Evolutionary conservation across 2,797 vertebrate species (phyloP).

Genomic region (Serranus cabrilla): DNA sequence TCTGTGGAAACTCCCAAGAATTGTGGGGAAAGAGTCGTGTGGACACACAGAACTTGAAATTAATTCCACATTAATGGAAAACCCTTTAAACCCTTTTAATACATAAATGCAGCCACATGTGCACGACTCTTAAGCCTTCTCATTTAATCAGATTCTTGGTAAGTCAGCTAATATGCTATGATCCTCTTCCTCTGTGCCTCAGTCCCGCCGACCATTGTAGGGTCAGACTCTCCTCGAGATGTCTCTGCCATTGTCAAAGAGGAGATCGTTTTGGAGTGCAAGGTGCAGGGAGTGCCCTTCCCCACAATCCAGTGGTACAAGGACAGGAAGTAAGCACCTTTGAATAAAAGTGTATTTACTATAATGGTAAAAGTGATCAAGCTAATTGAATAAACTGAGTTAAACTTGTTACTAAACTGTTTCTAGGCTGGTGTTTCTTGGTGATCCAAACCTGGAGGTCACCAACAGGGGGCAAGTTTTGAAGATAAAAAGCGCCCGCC

Average conservation of each 20-base stretch:
- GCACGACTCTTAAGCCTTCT: neutral
- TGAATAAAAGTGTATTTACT: neutral
- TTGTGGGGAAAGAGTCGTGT: neutral
- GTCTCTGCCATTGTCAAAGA: conserved; percentile 89
- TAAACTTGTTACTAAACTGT: neutral
- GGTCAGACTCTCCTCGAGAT: conserved; percentile 79
- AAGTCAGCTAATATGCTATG: neutral
- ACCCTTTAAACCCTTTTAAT: neutral
- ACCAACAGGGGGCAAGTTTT: conserved; percentile 89
- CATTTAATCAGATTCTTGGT: neutral
- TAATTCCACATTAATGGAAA: conserved; percentile 1
- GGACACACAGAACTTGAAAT: neutral
- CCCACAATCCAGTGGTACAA: conserved; percentile 96
- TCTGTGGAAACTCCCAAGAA: conserved; percentile 4
- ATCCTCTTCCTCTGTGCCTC: conserved; percentile 9
- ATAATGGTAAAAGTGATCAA: neutral
- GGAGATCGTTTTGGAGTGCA: conserved; percentile 90
- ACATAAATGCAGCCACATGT: neutral
- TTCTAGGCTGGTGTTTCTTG: conserved; percentile 90
- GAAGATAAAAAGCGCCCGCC: conserved; percentile 89
- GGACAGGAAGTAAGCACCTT: conserved; percentile 92
- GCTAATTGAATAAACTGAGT: neutral
- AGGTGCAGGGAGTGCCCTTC: conserved; percentile 90
- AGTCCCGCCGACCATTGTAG: conserved; percentile 93
- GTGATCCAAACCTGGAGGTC: conserved; percentile 91